phyloP scores from a whole-genome alignment of 2,797 vertebrate species.

The Hipposideros larvatus region DNA sequence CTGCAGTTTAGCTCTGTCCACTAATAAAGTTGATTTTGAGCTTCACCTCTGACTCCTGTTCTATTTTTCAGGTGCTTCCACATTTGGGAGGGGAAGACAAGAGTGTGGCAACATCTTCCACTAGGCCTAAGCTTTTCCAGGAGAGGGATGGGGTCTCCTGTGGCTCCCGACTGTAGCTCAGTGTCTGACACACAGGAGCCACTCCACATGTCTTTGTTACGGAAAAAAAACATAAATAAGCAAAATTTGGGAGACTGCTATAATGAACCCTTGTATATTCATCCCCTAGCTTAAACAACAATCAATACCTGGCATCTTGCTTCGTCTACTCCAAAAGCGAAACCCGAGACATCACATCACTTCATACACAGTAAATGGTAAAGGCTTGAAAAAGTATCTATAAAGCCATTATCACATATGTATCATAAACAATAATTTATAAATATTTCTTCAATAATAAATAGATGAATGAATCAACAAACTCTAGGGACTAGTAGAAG shows the following conservation, averaged over 20 bases:
- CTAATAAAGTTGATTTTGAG: background rate
- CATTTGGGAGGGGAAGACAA: background rate
- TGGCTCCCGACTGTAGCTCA: background rate
- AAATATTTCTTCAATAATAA: background rate
- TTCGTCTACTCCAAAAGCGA: background rate
- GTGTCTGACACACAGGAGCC: background rate
- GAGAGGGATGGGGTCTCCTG: background rate
- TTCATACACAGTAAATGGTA: background rate
- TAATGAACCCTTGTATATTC: background rate
- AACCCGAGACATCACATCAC: background rate
- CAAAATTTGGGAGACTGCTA: background rate
- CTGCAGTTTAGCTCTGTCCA: background rate
- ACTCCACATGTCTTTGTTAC: background rate
- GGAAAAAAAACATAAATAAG: background rate
- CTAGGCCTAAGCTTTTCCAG: background rate
- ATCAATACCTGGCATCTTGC: background rate
- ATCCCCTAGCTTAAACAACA: background rate
- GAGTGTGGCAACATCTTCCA: background rate
- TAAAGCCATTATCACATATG: background rate
- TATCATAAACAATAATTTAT: background rate
- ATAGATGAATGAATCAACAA: background rate
- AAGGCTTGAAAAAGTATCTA: background rate
- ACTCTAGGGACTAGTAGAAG: background rate
- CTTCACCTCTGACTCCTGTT: background rate
- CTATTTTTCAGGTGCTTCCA: background rate